Conservation (phyloP, 2,113 vertebrate genomes). For the Crotalus viridis region DNA sequence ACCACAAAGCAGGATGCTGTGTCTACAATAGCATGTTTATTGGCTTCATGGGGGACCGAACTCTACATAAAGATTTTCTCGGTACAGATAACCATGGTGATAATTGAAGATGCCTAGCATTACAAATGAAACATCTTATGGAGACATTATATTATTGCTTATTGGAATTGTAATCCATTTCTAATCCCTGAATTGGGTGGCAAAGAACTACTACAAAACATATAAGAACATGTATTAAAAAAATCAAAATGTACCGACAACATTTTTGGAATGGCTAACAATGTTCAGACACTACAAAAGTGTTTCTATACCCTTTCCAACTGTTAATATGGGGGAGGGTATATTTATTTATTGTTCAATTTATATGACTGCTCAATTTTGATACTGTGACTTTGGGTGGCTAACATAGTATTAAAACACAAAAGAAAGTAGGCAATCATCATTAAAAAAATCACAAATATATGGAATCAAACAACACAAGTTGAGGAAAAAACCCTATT, state of each 20-base stretch:
- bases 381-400: background rate
- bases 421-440: background rate
- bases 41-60: background rate
- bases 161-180: background rate
- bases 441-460: background rate
- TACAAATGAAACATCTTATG: background rate
- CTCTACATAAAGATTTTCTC: background rate
- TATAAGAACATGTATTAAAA: background rate
- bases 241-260: background rate
- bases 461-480: background rate
- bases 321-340: background rate
- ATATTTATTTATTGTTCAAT: background rate
- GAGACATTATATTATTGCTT: background rate
- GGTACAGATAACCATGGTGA: background rate
- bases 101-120: background rate
- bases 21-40: background rate
- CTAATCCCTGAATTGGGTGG: background rate
- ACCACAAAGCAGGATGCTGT: background rate
- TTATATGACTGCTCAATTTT: background rate
- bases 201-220: background rate
- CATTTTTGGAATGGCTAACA: background rate
- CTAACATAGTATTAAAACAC: background rate
- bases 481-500: background rate
- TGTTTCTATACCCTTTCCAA: background rate
- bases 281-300: background rate